Evolutionary conservation across 2,888 invertebrate species (phyloP).

Genomic region (Poecilobothrus nobilitatus): DNA sequence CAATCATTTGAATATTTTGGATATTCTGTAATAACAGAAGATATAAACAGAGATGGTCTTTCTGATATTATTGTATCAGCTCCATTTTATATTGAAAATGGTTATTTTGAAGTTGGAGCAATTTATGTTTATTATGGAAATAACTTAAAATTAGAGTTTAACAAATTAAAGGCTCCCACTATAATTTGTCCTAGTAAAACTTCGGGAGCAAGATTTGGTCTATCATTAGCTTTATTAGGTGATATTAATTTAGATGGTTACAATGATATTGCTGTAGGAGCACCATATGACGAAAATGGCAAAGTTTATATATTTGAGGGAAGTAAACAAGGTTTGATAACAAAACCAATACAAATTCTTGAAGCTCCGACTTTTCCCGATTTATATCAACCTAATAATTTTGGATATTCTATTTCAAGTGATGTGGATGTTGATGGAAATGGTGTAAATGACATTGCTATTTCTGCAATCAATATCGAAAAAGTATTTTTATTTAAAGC

Average conservation of each 20-base stretch:
- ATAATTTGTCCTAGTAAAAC: constrained; percentile 25
- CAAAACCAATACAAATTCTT: constrained; percentile 42
- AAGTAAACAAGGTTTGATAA: constrained; percentile 36
- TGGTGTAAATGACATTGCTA: constrained; percentile 41
- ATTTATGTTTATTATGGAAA: constrained; percentile 43
- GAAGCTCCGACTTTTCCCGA: constrained; percentile 28
- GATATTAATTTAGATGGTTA: constrained; percentile 62
- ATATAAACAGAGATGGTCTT: constrained; percentile 53
- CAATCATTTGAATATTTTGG: constrained; percentile 61
- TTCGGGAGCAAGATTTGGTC: constrained; percentile 39
- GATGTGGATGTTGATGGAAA: constrained; percentile 46
- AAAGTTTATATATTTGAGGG: constrained; percentile 55
- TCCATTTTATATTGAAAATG: constrained; percentile 43
- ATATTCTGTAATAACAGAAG: constrained; percentile 51
- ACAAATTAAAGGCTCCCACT: constrained; percentile 30
- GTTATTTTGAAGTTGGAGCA: constrained; percentile 42
- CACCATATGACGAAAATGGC: constrained; percentile 55
- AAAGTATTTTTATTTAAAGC: constrained; percentile 42
- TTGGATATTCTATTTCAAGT: constrained; percentile 40
- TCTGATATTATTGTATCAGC: constrained; percentile 59
- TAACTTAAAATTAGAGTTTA: constrained; percentile 37
- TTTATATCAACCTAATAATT: constrained; percentile 35
- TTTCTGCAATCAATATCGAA: constrained; percentile 45
- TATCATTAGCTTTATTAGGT: constrained; percentile 40
- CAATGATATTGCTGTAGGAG: constrained; percentile 58